Evolutionary conservation across 2,797 vertebrate genomes (phyloP).

Genomic region (Huso huso): DNA sequence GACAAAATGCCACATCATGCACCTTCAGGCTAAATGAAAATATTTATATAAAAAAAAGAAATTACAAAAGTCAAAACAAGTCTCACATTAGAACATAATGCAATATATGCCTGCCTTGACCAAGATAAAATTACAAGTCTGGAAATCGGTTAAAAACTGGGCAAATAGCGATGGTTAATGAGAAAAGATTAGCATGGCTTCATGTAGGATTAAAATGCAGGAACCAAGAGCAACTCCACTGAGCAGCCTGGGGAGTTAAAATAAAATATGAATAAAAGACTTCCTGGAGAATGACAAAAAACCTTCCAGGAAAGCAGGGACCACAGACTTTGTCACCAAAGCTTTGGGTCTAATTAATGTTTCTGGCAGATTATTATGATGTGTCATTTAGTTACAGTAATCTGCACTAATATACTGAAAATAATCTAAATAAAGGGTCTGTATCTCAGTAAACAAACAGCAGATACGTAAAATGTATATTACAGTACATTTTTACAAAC

Average conservation of each 20-base stretch:
- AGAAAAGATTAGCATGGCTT: constrained; percentile 13
- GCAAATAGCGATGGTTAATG: constrained; percentile 8
- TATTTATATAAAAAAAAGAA: neutral
- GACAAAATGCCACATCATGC: neutral
- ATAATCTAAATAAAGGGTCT: no score
- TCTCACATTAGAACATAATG: neutral
- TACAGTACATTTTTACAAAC: no score
- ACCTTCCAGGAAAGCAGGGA: constrained; percentile 11
- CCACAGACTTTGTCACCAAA: constrained; percentile 3
- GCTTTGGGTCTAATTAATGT: constrained; percentile 20
- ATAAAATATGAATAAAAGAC: constrained; percentile 19
- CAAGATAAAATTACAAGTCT: constrained; percentile 14
- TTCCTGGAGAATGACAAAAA: constrained; percentile 12
- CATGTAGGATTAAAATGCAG: constrained; percentile 19
- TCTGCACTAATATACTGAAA: no score
- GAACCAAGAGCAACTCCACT: constrained; percentile 4
- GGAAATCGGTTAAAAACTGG: neutral
- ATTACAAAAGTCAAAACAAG: neutral
- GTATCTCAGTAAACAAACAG: no score
- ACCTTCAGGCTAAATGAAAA: neutral
- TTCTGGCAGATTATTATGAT: constrained; percentile 11
- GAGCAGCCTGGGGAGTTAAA: constrained; percentile 17
- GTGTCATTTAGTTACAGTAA: constrained; percentile 8
- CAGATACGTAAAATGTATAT: no score
- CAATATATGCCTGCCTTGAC: constrained; percentile 17